Percentiles rank a stretch among this genome's conserved stretches.
phyloP scores from a whole-genome alignment of 2,888 invertebrate genomes.

The Balanococcus diminutus region DNA sequence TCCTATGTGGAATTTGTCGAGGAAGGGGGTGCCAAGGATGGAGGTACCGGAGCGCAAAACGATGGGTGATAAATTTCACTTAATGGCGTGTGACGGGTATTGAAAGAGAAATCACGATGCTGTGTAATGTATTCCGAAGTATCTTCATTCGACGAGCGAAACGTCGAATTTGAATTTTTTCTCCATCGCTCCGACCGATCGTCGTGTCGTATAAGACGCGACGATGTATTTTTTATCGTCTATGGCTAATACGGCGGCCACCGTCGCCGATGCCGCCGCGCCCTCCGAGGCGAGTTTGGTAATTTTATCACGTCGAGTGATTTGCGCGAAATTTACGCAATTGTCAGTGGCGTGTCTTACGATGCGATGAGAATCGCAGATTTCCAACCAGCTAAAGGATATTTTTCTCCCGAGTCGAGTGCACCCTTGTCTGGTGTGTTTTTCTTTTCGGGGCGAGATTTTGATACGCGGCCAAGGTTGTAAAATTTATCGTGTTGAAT shows the following conservation, averaged over 20 bases:
- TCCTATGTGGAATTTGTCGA: neutral
- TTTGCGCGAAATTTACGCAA: conserved; percentile 27
- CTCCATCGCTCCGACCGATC: neutral
- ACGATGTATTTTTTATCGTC: neutral
- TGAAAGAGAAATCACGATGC: conserved; percentile 38
- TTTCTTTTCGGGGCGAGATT: neutral
- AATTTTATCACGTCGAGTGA: conserved; percentile 27
- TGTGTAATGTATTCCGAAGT: conserved; percentile 35
- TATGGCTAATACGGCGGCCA: neutral
- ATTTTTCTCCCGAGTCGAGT: neutral
- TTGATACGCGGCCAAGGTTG: conserved; percentile 23
- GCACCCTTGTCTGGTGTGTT: neutral
- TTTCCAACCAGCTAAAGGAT: neutral
- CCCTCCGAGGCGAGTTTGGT: neutral
- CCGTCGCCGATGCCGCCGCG: neutral
- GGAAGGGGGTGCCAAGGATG: neutral
- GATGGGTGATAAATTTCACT: conserved; percentile 36
- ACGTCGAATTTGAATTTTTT: conserved; percentile 8
- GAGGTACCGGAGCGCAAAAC: neutral
- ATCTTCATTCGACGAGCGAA: conserved; percentile 1
- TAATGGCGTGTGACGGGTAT: conserved; percentile 30
- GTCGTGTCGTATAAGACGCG: neutral
- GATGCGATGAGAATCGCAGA: neutral
- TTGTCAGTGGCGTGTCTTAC: neutral
- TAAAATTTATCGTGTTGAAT: conserved; percentile 20